A percentile compares a stretch with the other conserved stretches of the same genome.
phyloP scores from a whole-genome alignment of 2,888 invertebrate species.

The Agrochola macilenta region DNA sequence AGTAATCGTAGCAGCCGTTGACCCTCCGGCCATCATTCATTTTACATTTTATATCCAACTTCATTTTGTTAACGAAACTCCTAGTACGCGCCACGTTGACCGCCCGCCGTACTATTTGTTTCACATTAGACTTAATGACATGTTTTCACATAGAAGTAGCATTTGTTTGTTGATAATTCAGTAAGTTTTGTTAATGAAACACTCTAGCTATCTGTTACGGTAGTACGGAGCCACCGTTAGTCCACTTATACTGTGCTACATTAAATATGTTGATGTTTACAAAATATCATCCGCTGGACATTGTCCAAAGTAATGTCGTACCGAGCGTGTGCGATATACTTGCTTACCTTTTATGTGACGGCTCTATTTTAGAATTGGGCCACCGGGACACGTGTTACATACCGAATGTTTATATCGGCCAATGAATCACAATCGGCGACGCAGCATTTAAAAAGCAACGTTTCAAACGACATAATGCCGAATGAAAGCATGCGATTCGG shows the following conservation, averaged over 20 bases:
- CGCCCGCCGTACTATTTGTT: slow-evolving; percentile 63
- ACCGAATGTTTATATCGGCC: slow-evolving; percentile 76
- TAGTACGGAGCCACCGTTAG: slow-evolving; percentile 77
- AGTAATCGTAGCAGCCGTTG: slow-evolving; percentile 86
- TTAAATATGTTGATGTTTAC: slow-evolving; percentile 87
- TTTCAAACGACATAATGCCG: slow-evolving; percentile 67
- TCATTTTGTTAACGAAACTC: slow-evolving; percentile 77
- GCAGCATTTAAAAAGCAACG: slow-evolving; percentile 69
- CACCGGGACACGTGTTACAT: slow-evolving; percentile 80
- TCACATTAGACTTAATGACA: slow-evolving; percentile 69
- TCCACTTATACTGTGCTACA: slow-evolving; percentile 82
- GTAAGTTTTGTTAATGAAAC: slow-evolving; percentile 61
- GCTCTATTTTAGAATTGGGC: slow-evolving; percentile 85
- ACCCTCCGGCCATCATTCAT: slow-evolving; percentile 85
- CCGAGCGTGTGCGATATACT: slow-evolving; percentile 79
- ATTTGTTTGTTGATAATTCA: slow-evolving; percentile 70
- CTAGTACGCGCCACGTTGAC: slow-evolving; percentile 66
- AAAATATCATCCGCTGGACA: slow-evolving; percentile 86
- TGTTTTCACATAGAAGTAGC: slow-evolving; percentile 75
- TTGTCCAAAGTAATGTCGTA: slow-evolving; percentile 86
- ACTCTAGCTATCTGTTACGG: slow-evolving; percentile 71
- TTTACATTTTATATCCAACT: slow-evolving; percentile 81
- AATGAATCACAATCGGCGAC: slow-evolving; percentile 72
- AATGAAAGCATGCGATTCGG: slow-evolving; percentile 80
- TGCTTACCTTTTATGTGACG: slow-evolving; percentile 84